Base-by-base conservation (phyloP, 2,113 vertebrate genomes). In the Herpailurus yagouaroundi region DNA sequence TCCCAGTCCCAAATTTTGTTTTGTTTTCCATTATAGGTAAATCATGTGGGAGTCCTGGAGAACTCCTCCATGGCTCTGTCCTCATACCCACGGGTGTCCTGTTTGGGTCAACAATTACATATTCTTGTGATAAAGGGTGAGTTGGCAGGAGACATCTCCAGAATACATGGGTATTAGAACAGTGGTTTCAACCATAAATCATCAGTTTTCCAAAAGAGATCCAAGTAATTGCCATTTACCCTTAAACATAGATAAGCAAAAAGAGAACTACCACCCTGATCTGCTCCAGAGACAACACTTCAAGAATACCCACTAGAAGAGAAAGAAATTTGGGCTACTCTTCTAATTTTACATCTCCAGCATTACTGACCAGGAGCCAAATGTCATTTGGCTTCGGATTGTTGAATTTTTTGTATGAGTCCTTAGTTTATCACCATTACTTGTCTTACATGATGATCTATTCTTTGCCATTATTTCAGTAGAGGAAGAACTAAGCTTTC, bases 51-150 rank as follows among this genome's bases (percentile, higher is more conserved):
- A 92, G 8, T 91, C 97, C 97, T 73, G 45, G 16, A 82, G 96
- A 97, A 14, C 79, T 76, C 31, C 86, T 94, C 64, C 38, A 96
- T 73, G 97, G 94, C 73, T 89, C 82, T 76, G 87, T 97, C 77
- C 27, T 60, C 16, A 55, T 8, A 48, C 55, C 52, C 38, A 50
- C 3, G 63, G 86, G 69, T 84, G 5, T 91, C 13, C 4, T 11
- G 48, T 94, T 97, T 95, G 97, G 79, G 23, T 91, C 93, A 89
- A 97, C 73, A 91, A 85, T 97, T 60, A 93, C 91, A 45, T 98
- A 48, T 88, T 98, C 84, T 94, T 98, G 91, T 94, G 19, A 95
- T 33, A 6, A 87, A 80, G 95, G 86, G 89, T 97, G 91, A 93
- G 97, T 97, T 82, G 64, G 57, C 63, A 85, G 48, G 79, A n/a